Evolutionary conservation across 1,140 invertebrate species (phyloP).

Genomic region (Heliconius hermathena): DNA sequence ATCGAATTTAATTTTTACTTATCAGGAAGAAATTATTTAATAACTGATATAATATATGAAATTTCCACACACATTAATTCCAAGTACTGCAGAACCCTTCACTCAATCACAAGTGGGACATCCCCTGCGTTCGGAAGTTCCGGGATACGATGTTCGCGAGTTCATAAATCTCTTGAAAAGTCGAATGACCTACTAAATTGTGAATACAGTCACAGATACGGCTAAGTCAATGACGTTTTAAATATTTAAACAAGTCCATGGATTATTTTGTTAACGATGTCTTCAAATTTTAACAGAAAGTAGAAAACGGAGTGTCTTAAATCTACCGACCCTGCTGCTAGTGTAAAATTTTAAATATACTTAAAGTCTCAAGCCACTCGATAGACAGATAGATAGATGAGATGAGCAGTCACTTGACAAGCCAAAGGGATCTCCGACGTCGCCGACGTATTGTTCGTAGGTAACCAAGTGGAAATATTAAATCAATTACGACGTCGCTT

Average conservation of each 20-base stretch:
- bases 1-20: too few relatives aligned
- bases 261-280: too few relatives aligned
- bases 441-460: not conserved
- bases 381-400: too few relatives aligned
- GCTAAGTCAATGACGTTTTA: not conserved
- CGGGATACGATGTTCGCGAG: not conserved
- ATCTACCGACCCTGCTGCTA: too few relatives aligned
- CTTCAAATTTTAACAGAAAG: too few relatives aligned
- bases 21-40: not conserved
- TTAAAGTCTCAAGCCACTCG: not conserved
- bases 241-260: not conserved
- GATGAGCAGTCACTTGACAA: slow-evolving; percentile 8
- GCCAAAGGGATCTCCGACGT: slow-evolving; percentile 10
- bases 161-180: slow-evolving; percentile 20
- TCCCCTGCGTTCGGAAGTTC: slow-evolving; percentile 7
- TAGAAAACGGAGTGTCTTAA: too few relatives aligned
- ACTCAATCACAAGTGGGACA: not conserved
- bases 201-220: slow-evolving; percentile 14
- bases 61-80: not conserved
- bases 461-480: slow-evolving; percentile 18
- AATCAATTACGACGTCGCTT: slow-evolving; percentile 23
- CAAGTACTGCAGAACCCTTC: not conserved
- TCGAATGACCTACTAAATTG: slow-evolving; percentile 10
- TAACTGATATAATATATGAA: not conserved
- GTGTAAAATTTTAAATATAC: not conserved